These are phyloP conservation scores for Argyra leucocephala DNA, from an alignment of 2,888 invertebrate genomes.

Conservation along the genomic window DNA sequence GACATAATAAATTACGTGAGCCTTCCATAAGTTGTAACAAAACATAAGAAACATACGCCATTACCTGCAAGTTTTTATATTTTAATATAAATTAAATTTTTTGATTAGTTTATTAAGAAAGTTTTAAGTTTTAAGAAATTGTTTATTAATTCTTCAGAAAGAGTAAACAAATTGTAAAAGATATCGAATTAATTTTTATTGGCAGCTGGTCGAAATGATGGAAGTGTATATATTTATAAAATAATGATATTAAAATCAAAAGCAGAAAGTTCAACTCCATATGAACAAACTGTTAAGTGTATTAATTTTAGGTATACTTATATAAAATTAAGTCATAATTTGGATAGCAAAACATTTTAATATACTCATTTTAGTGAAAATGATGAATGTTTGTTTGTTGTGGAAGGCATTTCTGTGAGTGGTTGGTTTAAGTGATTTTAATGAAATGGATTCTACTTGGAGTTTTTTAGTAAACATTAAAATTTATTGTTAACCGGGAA, in stretches of 20 bases:
- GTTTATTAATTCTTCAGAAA: too few species aligned
- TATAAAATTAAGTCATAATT: not conserved
- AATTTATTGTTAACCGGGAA: conserved; percentile 76
- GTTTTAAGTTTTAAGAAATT: too few species aligned
- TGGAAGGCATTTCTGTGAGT: conserved; percentile 77
- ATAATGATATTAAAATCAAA: conserved; percentile 74
- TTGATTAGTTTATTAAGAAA: too few species aligned
- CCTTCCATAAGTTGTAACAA: too few species aligned
- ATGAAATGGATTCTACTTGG: conserved; percentile 79
- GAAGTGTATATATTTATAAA: conserved; percentile 89
- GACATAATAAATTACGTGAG: too few species aligned
- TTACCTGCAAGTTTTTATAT: too few species aligned
- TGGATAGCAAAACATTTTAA: conserved; percentile 10
- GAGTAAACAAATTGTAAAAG: conserved; percentile 80
- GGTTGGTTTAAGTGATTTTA: conserved; percentile 80
- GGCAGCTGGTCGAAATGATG: conserved; percentile 80
- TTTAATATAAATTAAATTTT: too few species aligned
- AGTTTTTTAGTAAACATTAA: conserved; percentile 83
- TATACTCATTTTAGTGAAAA: conserved; percentile 56
- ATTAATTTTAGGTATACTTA: conserved; percentile 38
- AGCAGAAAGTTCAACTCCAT: conserved; percentile 61
- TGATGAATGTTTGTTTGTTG: conserved; percentile 81
- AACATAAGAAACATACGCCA: too few species aligned
- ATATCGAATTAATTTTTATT: conserved; percentile 85
- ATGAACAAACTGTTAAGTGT: conserved; percentile 49